These are phyloP conservation scores for Polietes domitor DNA, from an alignment of 2,888 invertebrate species.

Conservation along the genomic window DNA sequence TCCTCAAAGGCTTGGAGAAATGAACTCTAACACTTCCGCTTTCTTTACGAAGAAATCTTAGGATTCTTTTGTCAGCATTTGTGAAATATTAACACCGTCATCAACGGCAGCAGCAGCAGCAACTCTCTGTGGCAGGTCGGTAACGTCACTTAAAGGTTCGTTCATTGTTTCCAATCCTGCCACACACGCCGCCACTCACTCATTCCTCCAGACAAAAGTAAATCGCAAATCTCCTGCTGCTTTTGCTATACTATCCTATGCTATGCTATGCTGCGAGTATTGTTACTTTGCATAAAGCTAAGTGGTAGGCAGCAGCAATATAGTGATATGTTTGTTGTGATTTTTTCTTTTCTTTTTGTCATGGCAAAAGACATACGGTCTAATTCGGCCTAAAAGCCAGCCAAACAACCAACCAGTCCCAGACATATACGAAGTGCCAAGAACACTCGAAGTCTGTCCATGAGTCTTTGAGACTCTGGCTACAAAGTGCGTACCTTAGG, in stretches of 20 bases:
- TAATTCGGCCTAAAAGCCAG: constrained; percentile 14
- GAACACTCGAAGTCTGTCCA: constrained; percentile 1
- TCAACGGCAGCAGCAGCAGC: neutral
- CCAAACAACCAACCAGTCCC: neutral
- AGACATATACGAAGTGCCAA: constrained; percentile 1
- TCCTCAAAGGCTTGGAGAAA: neutral
- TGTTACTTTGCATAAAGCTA: constrained; percentile 11
- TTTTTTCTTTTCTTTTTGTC: neutral
- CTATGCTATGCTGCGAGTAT: too few species aligned
- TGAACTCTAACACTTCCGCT: constrained; percentile 2
- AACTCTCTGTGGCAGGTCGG: neutral
- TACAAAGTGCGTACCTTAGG: constrained; percentile 18
- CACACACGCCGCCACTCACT: constrained; percentile 3
- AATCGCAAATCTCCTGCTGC: neutral
- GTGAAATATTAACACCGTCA: constrained; percentile 38
- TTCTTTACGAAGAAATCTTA: constrained; percentile 3
- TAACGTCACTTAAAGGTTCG: constrained; percentile 34
- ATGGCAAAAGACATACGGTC: neutral
- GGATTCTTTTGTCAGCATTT: constrained; percentile 21
- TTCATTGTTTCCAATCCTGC: constrained; percentile 2
- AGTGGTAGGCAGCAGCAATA: constrained; percentile 15
- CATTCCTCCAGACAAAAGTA: neutral
- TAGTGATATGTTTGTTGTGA: constrained; percentile 11
- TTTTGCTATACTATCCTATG: neutral
- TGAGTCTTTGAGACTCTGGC: neutral